These are phyloP conservation scores for Polypedilum vanderplanki DNA, from an alignment of 1,140 invertebrate genomes.

Conservation along the genomic window DNA sequence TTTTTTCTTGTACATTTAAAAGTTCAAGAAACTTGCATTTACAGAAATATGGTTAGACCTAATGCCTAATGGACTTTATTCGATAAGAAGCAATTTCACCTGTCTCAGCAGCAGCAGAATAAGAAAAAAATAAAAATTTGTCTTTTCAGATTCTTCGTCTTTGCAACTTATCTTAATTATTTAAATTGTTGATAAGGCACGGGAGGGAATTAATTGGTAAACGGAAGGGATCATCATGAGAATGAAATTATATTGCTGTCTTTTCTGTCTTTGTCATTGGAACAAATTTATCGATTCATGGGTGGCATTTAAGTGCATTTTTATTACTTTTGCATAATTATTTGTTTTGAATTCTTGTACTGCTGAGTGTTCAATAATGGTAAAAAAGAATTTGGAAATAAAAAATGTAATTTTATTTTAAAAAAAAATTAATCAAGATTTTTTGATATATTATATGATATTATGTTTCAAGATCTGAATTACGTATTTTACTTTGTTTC, in stretches of 20 bases:
- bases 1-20: background rate
- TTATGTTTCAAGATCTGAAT: too few relatives aligned
- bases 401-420: too few relatives aligned
- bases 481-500: too few relatives aligned
- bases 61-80: slow-evolving; percentile 26
- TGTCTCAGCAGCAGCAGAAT: background rate
- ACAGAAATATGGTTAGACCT: slow-evolving; percentile 22
- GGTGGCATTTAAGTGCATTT: background rate
- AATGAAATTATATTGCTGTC: slow-evolving; percentile 14
- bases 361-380: too few relatives aligned
- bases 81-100: slow-evolving; percentile 18
- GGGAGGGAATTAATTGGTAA: slow-evolving; percentile 23
- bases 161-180: slow-evolving; percentile 24
- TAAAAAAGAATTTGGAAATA: too few relatives aligned
- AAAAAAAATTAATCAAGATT: too few relatives aligned
- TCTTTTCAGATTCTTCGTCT: background rate
- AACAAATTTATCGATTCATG: background rate
- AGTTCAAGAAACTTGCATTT: background rate
- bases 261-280: background rate
- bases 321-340: too few relatives aligned
- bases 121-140: slow-evolving; percentile 13
- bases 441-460: too few relatives aligned
- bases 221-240: slow-evolving; percentile 27
- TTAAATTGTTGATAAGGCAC: slow-evolving; percentile 26
- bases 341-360: too few relatives aligned